Evolutionary conservation across 1,140 invertebrate species (phyloP).

Genomic region (Sitophilus oryzae): DNA sequence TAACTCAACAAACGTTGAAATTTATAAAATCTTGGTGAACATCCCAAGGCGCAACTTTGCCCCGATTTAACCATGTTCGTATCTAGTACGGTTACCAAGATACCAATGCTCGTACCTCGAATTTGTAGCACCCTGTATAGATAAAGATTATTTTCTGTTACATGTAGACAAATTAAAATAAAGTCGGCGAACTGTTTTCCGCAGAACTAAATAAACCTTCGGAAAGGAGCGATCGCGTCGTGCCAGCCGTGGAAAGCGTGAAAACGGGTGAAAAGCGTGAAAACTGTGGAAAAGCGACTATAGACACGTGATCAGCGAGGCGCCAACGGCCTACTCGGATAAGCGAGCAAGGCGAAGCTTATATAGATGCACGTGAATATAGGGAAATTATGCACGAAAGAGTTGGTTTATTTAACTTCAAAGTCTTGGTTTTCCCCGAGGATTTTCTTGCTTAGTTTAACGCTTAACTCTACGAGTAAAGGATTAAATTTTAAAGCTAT

Average conservation of each 20-base stretch:
- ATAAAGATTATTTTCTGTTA: constrained; percentile 14
- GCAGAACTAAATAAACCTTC: constrained; percentile 4
- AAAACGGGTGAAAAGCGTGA: constrained; percentile 3
- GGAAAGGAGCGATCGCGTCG: constrained; percentile 3
- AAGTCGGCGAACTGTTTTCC: not conserved
- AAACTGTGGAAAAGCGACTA: constrained; percentile 2
- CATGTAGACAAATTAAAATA: not conserved
- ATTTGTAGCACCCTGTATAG: no score
- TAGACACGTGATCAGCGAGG: constrained; percentile 5
- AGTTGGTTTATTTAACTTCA: constrained; percentile 10
- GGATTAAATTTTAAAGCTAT: constrained; percentile 6
- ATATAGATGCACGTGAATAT: constrained; percentile 8
- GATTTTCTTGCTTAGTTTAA: constrained; percentile 11
- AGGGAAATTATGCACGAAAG: constrained; percentile 8
- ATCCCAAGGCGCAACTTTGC: no score
- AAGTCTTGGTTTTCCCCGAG: constrained; percentile 1
- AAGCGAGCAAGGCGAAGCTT: constrained; percentile 6
- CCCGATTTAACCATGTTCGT: no score
- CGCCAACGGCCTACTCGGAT: constrained; percentile 7
- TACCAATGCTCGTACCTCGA: no score
- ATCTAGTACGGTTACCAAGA: no score
- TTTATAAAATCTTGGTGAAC: no score
- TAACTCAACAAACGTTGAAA: no score
- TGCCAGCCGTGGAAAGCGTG: constrained; percentile 5
- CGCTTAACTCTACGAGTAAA: not conserved